These are phyloP conservation scores for Eristalinus aeneus DNA, from an alignment of 2,888 invertebrate genomes.

Conservation along the genomic window DNA sequence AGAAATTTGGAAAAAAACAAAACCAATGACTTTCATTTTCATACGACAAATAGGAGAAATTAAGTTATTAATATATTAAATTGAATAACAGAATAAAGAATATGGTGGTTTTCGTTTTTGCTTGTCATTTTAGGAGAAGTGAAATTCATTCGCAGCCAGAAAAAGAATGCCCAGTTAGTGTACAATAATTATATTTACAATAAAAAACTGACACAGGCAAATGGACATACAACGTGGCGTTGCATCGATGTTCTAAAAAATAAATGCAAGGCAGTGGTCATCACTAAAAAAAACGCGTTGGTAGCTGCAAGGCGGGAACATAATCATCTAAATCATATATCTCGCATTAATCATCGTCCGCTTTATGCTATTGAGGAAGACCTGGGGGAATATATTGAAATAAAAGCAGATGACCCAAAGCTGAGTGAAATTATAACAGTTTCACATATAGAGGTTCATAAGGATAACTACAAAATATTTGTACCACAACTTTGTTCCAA, in stretches of 20 bases:
- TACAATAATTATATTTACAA: slow-evolving; percentile 80
- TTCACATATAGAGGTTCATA: slow-evolving; percentile 77
- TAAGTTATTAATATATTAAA: slow-evolving; percentile 19
- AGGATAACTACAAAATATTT: slow-evolving; percentile 77
- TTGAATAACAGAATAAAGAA: slow-evolving; percentile 50
- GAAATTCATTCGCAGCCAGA: slow-evolving; percentile 81
- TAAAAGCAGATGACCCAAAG: slow-evolving; percentile 78
- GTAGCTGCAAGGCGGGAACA: slow-evolving; percentile 78
- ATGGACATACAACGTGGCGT: slow-evolving; percentile 81
- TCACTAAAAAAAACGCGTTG: slow-evolving; percentile 78
- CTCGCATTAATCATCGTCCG: slow-evolving; percentile 78
- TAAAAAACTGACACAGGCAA: slow-evolving; percentile 81
- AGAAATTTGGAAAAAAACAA: slow-evolving; percentile 22
- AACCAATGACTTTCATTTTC: slow-evolving; percentile 51
- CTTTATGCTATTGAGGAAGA: slow-evolving; percentile 79
- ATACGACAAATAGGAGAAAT: slow-evolving; percentile 12
- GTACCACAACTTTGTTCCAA: slow-evolving; percentile 73
- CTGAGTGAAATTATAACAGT: slow-evolving; percentile 76
- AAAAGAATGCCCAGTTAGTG: slow-evolving; percentile 81
- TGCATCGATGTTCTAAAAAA: slow-evolving; percentile 80
- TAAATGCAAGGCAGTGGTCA: slow-evolving; percentile 80
- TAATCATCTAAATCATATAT: slow-evolving; percentile 77
- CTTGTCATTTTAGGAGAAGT: slow-evolving; percentile 74
- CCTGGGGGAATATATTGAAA: slow-evolving; percentile 79
- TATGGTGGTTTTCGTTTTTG: slow-evolving; percentile 39